Evolutionary conservation across 2,113 vertebrate species (phyloP), one percentile per base, ranked within the genome.

Genomic region (Vicugna pacos): DNA sequence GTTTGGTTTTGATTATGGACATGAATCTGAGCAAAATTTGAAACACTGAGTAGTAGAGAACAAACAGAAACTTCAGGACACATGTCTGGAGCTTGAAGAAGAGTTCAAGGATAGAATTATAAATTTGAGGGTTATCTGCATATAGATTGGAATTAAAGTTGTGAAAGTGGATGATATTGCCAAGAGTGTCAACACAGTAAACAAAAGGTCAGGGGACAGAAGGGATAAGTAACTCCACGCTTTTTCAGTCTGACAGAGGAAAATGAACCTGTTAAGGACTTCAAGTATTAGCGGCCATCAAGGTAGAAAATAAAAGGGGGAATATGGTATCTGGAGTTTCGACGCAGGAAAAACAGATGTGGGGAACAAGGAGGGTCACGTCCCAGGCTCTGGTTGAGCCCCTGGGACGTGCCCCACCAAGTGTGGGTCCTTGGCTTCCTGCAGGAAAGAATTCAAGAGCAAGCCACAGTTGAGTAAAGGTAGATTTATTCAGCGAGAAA

Each of bases 1-100:
- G 16, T 85, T 65, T 88, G 38, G 8, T 94, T 65, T 93, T 80
- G 73, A 13, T 97, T 62, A 97, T 58, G 70, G 24, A 60, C 2
- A 72, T 54, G 12, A 84, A 76, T 52, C 17, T 85, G 22, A 96
- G 13, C 4, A 77, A 91, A 69, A 9, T 73, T 52, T 19, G 82
- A 82, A 54, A 76, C 14, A 76, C 38, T 20, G 42, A 72, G 19
- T 60, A 72, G 3, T 3, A 26, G 11, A 82, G 17, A 90, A 62
- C 6, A 52, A 93, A 42, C 2, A 62, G 5, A 3, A 0, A 10
- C 0, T 30, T 4, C 9, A 56, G 15, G 32, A 19, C 0, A 16
- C 20, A 12, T 13, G 3, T 8, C 4, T 76, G 14, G 24, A 67
- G 10, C 4, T 81, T 0, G 1, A 54, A 58, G 2, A 20, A 30